Percentiles rank a stretch among this genome's conserved stretches.
phyloP scores from a whole-genome alignment of 2,888 invertebrate species.

The Brachyopa scutellaris region DNA sequence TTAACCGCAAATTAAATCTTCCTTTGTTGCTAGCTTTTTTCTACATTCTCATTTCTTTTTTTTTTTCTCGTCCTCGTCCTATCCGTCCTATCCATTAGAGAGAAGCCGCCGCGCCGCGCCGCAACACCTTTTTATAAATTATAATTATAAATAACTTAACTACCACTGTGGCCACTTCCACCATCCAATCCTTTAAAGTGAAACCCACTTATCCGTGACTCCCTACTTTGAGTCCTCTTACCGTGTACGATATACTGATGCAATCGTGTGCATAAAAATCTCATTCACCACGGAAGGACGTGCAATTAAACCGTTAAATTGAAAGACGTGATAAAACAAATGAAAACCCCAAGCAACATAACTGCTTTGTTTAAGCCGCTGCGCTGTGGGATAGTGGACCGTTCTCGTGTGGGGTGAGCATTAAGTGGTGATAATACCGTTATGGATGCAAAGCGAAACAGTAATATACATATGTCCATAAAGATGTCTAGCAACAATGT shows the following conservation, averaged over 20 bases:
- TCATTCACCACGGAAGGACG: constrained; percentile 30
- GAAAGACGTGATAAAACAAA: constrained; percentile 38
- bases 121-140: constrained; percentile 41
- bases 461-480: background rate
- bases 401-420: background rate
- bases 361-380: constrained; percentile 16
- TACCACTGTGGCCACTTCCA: too few relatives aligned
- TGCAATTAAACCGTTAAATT: constrained; percentile 61
- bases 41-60: too few relatives aligned
- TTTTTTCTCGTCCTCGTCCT: too few relatives aligned
- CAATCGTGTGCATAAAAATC: constrained; percentile 48
- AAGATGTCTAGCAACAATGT: background rate
- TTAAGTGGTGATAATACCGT: constrained; percentile 9
- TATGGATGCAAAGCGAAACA: too few relatives aligned
- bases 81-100: too few relatives aligned
- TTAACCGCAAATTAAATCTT: too few relatives aligned
- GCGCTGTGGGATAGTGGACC: background rate
- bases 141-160: constrained; percentile 61
- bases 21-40: too few relatives aligned
- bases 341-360: background rate
- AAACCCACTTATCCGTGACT: constrained; percentile 17
- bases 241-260: too few relatives aligned
- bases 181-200: background rate
- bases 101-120: too few relatives aligned
- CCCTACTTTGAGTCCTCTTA: too few relatives aligned